A percentile compares a stretch with the other conserved stretches of the same genome.
phyloP scores from a whole-genome alignment of 2,113 vertebrate species.

The Hippopotamus amphibius region DNA sequence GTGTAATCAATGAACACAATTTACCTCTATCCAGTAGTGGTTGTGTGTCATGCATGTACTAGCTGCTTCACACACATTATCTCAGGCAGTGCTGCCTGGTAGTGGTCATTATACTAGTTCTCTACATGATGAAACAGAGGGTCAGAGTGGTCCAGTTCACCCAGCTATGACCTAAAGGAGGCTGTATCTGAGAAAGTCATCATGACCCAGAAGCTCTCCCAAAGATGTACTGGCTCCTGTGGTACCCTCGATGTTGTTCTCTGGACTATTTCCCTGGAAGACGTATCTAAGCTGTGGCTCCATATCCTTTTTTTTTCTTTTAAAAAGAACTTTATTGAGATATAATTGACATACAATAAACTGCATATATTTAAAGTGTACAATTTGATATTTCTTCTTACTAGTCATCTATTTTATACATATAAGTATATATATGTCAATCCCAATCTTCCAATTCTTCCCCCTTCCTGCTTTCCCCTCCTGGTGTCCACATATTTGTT shows the following conservation, averaged over 20 bases:
- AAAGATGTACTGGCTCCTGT: fast-evolving
- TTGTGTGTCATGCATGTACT: fast-evolving
- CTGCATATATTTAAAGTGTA: no score
- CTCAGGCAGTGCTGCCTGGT: fast-evolving
- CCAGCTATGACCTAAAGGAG: neutral
- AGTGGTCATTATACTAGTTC: fast-evolving
- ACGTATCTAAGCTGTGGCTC: neutral
- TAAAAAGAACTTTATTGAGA: no score
- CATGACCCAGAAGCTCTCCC: neutral
- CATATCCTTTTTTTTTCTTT: no score
- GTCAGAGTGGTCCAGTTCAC: neutral
- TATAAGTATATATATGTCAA: no score
- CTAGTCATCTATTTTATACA: no score
- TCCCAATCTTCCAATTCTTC: no score
- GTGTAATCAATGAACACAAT: fast-evolving
- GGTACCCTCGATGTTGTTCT: neutral
- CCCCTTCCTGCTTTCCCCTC: no score
- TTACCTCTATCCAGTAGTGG: fast-evolving
- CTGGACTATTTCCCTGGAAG: neutral
- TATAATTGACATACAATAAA: no score
- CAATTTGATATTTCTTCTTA: no score
- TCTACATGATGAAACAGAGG: neutral
- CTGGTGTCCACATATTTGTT: no score
- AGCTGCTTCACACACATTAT: neutral
- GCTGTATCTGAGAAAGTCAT: neutral